Base-by-base conservation (phyloP, 2,888 invertebrate genomes). In the Scelioninae gen. 1 region DNA sequence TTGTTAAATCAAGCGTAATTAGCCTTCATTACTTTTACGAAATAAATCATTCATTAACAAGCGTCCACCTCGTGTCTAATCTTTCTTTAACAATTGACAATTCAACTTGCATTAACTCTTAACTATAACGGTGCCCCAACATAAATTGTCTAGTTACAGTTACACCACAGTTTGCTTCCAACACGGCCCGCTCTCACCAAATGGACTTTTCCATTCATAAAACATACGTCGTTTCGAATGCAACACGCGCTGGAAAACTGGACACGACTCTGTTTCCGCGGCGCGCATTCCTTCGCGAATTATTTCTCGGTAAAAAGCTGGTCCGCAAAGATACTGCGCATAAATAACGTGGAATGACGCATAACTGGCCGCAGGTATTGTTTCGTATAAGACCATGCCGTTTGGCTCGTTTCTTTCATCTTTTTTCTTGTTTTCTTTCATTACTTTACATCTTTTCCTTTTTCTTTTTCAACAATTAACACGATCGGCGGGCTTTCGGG, bases 251-350 rank as follows among this genome's bases (percentile, higher is more conserved):
- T 53, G 72, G 80, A 68, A 80, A 80, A 80, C 53, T 74, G 68
- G 55, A 74, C 63, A 66, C 65, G 66, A 55, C 66, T 51, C 40
- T 23, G 72, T 79, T 71, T 79, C 72, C 79, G 69, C 45, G 47
- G 23, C 32, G 51, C 60, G 63, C 80, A 80, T 80, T 80, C 80
- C 74, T 55, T 7, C 56, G 80, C 68, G 74, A 74, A 80, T 80
- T 80, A 80, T 80, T 74, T 65, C 68, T 40, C 62, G 31, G 56
- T 51, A 72, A 80, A 79, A 80, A 71, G 56, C 47, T 38, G 55
- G 43, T 55, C n/a, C 34, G 55, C 65, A 15, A 62, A 71, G 65
- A 72, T 51, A 79, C 63, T 63, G 40, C 66, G 45, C 78, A 72
- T 79, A 79, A 79, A 71, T 79, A 38, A 79, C 53, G 31, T 29